Evolutionary conservation across 2,797 vertebrate genomes (phyloP).

Genomic region (Poeciliopsis gracilis): DNA sequence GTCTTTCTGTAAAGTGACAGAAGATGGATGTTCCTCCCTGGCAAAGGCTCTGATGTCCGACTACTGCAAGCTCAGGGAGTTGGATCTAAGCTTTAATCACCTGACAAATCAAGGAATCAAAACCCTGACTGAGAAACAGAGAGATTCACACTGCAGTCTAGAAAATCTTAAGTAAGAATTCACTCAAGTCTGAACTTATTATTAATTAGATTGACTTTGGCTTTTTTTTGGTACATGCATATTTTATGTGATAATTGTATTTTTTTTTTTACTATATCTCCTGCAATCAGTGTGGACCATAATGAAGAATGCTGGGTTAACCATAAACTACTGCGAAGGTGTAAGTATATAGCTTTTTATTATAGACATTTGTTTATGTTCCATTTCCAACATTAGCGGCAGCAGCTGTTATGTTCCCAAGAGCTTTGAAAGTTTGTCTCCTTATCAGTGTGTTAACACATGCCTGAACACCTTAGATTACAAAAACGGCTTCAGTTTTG

Average conservation of each 20-base stretch:
- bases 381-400: not conserved
- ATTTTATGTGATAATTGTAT: not conserved
- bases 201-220: not conserved
- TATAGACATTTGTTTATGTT: too few relatives aligned
- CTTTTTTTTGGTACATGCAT: not conserved
- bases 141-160: constrained; percentile 28
- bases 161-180: constrained; percentile 36
- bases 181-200: not conserved
- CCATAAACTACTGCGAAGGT: constrained; percentile 37
- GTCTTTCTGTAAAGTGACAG: constrained; percentile 52
- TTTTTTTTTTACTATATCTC: not conserved
- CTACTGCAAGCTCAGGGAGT: constrained; percentile 34
- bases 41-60: constrained; percentile 22
- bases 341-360: constrained; percentile 23
- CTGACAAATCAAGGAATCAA: constrained; percentile 26
- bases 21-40: constrained; percentile 32
- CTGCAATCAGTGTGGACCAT: constrained; percentile 29
- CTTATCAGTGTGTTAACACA: not conserved
- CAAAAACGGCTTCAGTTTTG: not conserved
- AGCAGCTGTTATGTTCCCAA: not conserved
- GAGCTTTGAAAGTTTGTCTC: not conserved
- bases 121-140: constrained; percentile 27
- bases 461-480: not conserved
- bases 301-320: constrained; percentile 45
- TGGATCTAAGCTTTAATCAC: constrained; percentile 58